phyloP scores from a whole-genome alignment of 2,113 vertebrate genomes.

The Donacobius atricapilla region DNA sequence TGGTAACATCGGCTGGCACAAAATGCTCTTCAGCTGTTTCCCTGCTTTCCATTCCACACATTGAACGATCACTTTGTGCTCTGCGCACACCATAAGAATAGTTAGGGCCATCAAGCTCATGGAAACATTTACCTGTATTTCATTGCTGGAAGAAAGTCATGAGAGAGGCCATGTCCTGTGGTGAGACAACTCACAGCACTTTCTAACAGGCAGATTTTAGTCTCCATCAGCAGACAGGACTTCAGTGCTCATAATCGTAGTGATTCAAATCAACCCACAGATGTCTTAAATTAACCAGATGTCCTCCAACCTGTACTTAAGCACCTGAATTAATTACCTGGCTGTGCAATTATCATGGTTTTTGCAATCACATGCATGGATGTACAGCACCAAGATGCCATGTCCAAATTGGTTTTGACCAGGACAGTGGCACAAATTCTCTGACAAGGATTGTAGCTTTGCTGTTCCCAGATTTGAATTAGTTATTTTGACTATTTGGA shows the following conservation, averaged over 20 bases:
- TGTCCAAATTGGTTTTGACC: neutral
- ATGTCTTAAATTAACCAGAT: neutral
- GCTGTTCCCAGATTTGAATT: neutral
- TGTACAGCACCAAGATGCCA: neutral
- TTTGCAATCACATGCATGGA: neutral
- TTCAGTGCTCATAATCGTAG: fast-evolving
- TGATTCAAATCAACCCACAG: neutral
- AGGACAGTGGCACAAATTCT: neutral
- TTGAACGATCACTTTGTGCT: neutral
- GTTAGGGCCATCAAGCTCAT: neutral
- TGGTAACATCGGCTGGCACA: neutral
- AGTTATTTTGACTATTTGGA: neutral
- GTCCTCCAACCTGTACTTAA: neutral
- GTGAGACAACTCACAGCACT: neutral
- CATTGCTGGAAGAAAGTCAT: neutral
- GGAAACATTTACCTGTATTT: neutral
- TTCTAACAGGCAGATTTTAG: neutral
- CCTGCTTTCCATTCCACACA: neutral
- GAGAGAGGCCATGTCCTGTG: neutral
- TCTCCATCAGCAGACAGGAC: neutral
- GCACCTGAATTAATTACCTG: neutral
- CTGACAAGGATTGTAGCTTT: neutral
- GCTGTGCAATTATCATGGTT: neutral
- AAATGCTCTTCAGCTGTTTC: neutral
- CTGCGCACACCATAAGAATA: neutral